Evolutionary conservation across 2,888 invertebrate genomes (phyloP).

Genomic region (Drosophila emarginata): DNA sequence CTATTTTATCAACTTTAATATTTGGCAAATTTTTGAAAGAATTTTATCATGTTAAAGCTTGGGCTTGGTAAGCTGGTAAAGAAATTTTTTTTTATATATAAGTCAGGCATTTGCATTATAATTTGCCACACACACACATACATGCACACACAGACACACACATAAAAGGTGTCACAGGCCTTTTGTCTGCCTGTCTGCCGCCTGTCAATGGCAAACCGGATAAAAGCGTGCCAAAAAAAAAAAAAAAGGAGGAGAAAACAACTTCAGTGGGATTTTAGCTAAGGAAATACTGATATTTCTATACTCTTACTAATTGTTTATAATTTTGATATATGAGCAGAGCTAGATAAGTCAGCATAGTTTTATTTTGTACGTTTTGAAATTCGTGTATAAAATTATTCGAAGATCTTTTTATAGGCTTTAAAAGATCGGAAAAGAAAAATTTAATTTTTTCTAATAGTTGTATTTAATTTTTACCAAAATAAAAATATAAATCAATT

Average conservation of each 20-base stretch:
- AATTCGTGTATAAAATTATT: too few relatives aligned
- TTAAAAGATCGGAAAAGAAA: too few relatives aligned
- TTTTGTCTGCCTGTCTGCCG: slow-evolving; percentile 65
- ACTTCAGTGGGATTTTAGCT: background rate
- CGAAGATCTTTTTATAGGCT: too few relatives aligned
- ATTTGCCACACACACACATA: slow-evolving; percentile 39
- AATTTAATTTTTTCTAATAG: too few relatives aligned
- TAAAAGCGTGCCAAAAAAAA: slow-evolving; percentile 63
- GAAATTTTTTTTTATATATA: background rate
- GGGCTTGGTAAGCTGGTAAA: background rate
- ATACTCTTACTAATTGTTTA: background rate
- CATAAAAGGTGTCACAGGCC: slow-evolving; percentile 69
- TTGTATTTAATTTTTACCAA: too few relatives aligned
- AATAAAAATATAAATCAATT: too few relatives aligned
- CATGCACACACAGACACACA: background rate
- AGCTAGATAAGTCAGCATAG: too few relatives aligned
- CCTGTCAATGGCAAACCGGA: slow-evolving; percentile 66
- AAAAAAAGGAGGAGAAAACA: too few relatives aligned
- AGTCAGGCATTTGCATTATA: slow-evolving; percentile 57
- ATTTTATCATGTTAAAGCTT: background rate
- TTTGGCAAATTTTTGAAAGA: background rate
- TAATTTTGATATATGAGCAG: too few relatives aligned
- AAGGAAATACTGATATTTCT: background rate
- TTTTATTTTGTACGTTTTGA: too few relatives aligned
- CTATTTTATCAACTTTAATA: background rate